phyloP scores from a whole-genome alignment of 2,113 vertebrate genomes.

The Misgurnus anguillicaudatus region DNA sequence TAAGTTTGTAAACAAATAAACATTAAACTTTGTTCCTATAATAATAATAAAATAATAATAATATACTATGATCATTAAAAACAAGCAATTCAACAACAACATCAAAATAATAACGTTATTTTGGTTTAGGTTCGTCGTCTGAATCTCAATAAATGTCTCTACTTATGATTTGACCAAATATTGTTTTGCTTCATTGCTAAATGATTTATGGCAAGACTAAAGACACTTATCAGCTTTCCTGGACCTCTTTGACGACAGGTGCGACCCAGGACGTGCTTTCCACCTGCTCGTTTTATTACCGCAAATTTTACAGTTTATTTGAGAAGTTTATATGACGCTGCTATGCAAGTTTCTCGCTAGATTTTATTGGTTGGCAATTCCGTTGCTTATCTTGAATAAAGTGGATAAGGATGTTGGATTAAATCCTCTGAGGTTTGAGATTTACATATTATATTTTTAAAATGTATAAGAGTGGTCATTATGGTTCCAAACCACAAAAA shows the following conservation, averaged over 20 bases:
- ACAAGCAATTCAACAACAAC: neutral
- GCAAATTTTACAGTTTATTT: conserved; percentile 78
- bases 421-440: conserved; percentile 14
- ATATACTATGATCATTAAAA: neutral
- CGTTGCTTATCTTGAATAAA: conserved; percentile 52
- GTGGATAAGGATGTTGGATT: conserved; percentile 40
- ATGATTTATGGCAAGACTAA: conserved; percentile 49
- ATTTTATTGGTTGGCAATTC: conserved; percentile 50
- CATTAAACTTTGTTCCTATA: no score
- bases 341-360: conserved; percentile 46
- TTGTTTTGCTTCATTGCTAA: conserved; percentile 29
- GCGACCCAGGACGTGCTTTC: conserved; percentile 65
- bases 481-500: no score
- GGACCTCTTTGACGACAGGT: conserved; percentile 66
- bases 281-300: conserved; percentile 80
- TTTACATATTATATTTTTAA: neutral
- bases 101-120: neutral
- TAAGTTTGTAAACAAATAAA: no score
- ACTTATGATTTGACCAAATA: conserved; percentile 38
- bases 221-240: conserved; percentile 65
- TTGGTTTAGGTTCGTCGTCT: neutral
- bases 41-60: no score
- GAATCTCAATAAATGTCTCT: neutral
- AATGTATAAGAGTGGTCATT: no score
- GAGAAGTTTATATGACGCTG: conserved; percentile 58